A percentile compares a stretch with the other conserved stretches of the same genome.
Conservation (phyloP, 2,797 vertebrate species). For the Sebastes steindachneri region DNA sequence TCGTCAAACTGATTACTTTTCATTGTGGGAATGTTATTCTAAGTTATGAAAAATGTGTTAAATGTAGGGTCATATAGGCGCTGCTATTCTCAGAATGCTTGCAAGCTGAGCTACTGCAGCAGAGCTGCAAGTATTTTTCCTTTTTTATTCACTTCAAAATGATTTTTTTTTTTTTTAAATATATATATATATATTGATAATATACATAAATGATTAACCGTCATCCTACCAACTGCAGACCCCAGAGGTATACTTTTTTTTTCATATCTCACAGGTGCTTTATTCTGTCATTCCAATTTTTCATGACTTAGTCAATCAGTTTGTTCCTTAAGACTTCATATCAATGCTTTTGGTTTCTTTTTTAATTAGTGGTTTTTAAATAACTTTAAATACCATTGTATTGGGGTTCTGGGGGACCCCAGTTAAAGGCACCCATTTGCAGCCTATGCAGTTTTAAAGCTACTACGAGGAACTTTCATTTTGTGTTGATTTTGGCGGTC, state of each 20-base stretch:
- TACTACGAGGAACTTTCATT: not conserved
- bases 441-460: not conserved
- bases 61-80: not conserved
- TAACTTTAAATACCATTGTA: not conserved
- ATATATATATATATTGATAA: too few species aligned
- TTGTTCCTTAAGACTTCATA: not conserved
- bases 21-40: not conserved
- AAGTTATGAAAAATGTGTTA: not conserved
- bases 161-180: too few species aligned
- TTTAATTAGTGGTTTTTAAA: not conserved
- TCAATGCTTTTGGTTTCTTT: not conserved
- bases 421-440: not conserved
- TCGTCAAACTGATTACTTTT: conserved; percentile 18
- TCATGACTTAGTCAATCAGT: not conserved
- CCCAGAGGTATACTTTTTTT: not conserved
- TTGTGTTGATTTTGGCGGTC: not conserved
- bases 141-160: not conserved
- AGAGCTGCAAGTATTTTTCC: not conserved
- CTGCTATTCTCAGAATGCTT: not conserved
- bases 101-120: not conserved
- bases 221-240: not conserved
- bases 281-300: not conserved
- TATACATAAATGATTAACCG: too few species aligned
- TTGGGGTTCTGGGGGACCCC: too few species aligned
- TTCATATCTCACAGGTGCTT: not conserved